Evolutionary conservation across 1,140 invertebrate genomes (phyloP).

Genomic region (Hyles vespertilio): DNA sequence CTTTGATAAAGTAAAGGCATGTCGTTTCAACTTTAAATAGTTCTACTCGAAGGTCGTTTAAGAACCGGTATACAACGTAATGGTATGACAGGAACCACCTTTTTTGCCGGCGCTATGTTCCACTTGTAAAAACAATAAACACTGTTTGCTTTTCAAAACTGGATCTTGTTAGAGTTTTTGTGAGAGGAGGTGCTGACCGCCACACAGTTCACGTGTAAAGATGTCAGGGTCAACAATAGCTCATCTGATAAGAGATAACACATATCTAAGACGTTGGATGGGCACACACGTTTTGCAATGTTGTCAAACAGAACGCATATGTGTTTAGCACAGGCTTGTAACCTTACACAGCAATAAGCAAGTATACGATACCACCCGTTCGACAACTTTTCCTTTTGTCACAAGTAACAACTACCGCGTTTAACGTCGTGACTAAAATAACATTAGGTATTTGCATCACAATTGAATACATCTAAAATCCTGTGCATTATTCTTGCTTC

Average conservation of each 20-base stretch:
- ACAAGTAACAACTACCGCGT: too few species aligned
- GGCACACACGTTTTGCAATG: too few species aligned
- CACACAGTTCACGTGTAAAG: conserved; percentile 15
- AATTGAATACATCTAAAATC: too few species aligned
- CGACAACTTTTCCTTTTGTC: too few species aligned
- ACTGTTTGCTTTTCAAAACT: conserved; percentile 45
- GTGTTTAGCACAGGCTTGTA: too few species aligned
- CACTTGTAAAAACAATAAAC: conserved; percentile 45
- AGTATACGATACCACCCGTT: too few species aligned
- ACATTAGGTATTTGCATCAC: too few species aligned
- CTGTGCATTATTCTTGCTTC: too few species aligned
- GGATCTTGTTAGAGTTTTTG: conserved; percentile 26
- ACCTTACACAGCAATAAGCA: too few species aligned
- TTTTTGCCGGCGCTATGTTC: conserved; percentile 24
- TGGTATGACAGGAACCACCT: conserved; percentile 42
- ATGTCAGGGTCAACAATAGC: conserved; percentile 20
- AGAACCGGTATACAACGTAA: conserved; percentile 38
- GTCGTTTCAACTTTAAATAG: conserved; percentile 10
- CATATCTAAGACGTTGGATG: background rate
- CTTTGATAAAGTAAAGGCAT: conserved; percentile 25
- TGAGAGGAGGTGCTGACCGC: conserved; percentile 1
- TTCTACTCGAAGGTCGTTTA: conserved; percentile 42
- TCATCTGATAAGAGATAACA: conserved; percentile 7
- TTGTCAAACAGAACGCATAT: too few species aligned
- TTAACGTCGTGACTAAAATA: too few species aligned